phyloP scores from a whole-genome alignment of 2,888 invertebrate genomes.

The Crossocerus cetratus region DNA sequence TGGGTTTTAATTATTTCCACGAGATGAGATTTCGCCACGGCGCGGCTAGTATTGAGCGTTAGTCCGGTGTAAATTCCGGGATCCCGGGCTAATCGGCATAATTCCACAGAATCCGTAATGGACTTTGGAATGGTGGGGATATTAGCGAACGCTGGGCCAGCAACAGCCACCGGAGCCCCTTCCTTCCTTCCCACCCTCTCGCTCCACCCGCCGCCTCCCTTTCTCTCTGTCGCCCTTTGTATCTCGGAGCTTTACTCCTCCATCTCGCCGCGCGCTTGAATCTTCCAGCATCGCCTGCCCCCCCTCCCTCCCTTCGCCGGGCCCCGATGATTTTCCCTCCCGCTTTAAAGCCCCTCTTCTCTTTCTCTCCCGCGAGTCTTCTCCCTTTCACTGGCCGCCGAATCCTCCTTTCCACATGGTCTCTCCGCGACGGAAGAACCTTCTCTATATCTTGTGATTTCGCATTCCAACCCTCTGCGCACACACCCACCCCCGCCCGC shows the following conservation, averaged over 20 bases:
- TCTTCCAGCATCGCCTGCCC: neutral
- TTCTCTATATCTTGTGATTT: neutral
- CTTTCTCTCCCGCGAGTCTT: neutral
- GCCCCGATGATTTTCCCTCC: conserved; percentile 13
- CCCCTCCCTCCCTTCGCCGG: neutral
- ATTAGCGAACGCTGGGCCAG: conserved; percentile 49
- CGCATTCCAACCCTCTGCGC: neutral
- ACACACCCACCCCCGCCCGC: neutral
- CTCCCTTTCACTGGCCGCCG: neutral
- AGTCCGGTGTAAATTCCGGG: conserved; percentile 65
- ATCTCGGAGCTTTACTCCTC: too few relatives aligned
- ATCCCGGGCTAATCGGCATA: conserved; percentile 67
- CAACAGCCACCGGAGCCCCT: conserved; percentile 27
- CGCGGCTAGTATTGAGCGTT: conserved; percentile 60
- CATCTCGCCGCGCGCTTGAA: too few relatives aligned
- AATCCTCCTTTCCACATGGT: neutral
- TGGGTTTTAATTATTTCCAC: conserved; percentile 67
- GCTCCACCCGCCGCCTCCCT: conserved; percentile 13
- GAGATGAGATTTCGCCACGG: conserved; percentile 64
- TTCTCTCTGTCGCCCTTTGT: neutral
- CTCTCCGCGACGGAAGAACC: neutral
- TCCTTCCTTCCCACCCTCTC: conserved; percentile 9
- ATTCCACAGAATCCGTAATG: conserved; percentile 68
- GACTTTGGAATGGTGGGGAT: conserved; percentile 61
- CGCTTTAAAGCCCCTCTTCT: neutral